Conservation (phyloP, 2,888 invertebrate species). For the Drepana falcataria region DNA sequence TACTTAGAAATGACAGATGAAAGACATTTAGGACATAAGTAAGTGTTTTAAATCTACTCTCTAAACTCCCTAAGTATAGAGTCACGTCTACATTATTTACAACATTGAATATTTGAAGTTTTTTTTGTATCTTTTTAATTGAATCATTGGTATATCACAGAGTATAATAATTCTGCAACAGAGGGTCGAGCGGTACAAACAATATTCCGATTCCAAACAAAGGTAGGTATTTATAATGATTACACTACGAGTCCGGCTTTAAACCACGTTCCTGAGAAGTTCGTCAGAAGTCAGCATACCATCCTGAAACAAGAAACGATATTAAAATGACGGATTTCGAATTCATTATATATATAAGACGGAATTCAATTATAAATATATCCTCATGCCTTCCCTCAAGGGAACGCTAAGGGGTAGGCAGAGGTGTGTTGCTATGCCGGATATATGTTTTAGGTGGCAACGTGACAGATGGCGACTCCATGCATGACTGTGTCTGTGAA, state of each 20-base stretch:
- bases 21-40: slow-evolving; percentile 17
- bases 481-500: too few relatives aligned
- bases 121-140: slow-evolving; percentile 28
- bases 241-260: slow-evolving; percentile 21
- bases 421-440: too few relatives aligned
- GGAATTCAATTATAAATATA: too few relatives aligned
- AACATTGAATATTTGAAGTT: slow-evolving; percentile 33
- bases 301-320: slow-evolving; percentile 53
- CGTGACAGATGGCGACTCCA: too few relatives aligned
- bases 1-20: too few relatives aligned
- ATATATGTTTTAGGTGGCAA: too few relatives aligned
- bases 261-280: slow-evolving; percentile 68
- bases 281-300: slow-evolving; percentile 77
- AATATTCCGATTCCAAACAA: slow-evolving; percentile 26
- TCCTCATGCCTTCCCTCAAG: too few relatives aligned
- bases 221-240: slow-evolving; percentile 12
- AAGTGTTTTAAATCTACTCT: slow-evolving; percentile 31
- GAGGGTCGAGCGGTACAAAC: background rate
- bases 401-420: too few relatives aligned
- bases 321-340: too few relatives aligned
- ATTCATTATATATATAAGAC: too few relatives aligned
- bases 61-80: slow-evolving; percentile 25
- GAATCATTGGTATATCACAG: slow-evolving; percentile 63
- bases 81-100: slow-evolving; percentile 55
- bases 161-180: slow-evolving; percentile 44